These are phyloP conservation scores for Phaenicophaeus curvirostris DNA, from an alignment of 2,797 vertebrate genomes.

Conservation along the genomic window DNA sequence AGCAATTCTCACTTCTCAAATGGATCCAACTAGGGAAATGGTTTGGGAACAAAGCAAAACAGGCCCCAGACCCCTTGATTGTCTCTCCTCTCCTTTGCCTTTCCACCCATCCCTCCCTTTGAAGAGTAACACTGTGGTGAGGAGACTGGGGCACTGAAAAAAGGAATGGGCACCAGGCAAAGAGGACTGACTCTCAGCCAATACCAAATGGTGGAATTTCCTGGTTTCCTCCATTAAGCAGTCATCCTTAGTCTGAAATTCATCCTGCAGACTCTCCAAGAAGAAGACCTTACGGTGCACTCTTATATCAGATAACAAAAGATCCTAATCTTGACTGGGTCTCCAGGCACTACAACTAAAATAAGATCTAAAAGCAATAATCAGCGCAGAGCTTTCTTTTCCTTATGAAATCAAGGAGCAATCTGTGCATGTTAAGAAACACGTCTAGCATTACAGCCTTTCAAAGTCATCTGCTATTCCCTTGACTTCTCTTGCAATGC, in stretches of 20 bases:
- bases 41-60: not conserved
- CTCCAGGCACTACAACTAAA: not conserved
- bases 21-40: not conserved
- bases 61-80: fast-evolving
- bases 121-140: fast-evolving
- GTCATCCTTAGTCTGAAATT: not conserved
- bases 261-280: not conserved
- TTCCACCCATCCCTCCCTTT: not conserved
- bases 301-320: not conserved
- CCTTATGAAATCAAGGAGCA: constrained; percentile 9
- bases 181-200: not conserved
- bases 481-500: constrained; percentile 25
- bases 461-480: constrained; percentile 45
- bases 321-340: not conserved
- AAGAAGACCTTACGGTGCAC: not conserved
- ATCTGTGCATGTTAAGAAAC: constrained; percentile 3
- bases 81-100: not conserved
- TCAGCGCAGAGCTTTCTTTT: not conserved
- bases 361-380: not conserved
- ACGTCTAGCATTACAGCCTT: not conserved
- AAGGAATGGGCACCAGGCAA: not conserved
- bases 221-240: not conserved
- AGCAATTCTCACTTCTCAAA: not conserved
- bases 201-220: not conserved
- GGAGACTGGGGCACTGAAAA: not conserved